phyloP scores from a whole-genome alignment of 1,140 invertebrate genomes.

The Zaprionus africanus region DNA sequence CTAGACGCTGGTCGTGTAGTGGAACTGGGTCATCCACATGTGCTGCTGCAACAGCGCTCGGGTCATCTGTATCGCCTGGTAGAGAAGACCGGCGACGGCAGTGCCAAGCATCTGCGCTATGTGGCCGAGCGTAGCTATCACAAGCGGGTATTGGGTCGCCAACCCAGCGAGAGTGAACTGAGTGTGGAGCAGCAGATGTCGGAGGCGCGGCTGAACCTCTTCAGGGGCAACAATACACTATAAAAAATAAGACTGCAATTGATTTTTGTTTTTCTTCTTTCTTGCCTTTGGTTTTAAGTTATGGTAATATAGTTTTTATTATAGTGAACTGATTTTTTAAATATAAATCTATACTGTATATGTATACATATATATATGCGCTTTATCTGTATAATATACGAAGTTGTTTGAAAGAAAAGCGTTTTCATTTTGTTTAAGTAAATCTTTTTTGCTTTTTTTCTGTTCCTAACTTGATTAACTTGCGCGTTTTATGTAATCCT shows the following conservation, averaged over 20 bases:
- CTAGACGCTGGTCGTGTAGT: conserved; percentile 88
- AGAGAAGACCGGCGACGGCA: conserved; percentile 72
- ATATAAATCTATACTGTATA: conserved; percentile 69
- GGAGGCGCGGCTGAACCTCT: conserved; percentile 40
- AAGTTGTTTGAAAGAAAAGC: conserved; percentile 72
- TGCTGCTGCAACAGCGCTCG: conserved; percentile 87
- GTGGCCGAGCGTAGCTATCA: conserved; percentile 75
- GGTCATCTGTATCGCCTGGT: conserved; percentile 84
- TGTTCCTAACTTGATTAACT: conserved; percentile 44
- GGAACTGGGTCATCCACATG: conserved; percentile 89
- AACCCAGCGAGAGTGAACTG: neutral
- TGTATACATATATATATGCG: conserved; percentile 65
- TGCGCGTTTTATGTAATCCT: conserved; percentile 34
- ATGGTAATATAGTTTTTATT: conserved; percentile 82
- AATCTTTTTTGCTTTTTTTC: conserved; percentile 25
- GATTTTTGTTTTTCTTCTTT: conserved; percentile 22
- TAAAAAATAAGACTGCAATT: conserved; percentile 60
- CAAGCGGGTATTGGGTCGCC: conserved; percentile 59
- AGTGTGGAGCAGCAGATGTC: conserved; percentile 14
- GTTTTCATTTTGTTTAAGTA: conserved; percentile 40
- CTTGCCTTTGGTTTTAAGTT: conserved; percentile 61
- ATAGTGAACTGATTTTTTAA: conserved; percentile 81
- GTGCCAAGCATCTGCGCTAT: conserved; percentile 61
- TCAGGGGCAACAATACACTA: conserved; percentile 61
- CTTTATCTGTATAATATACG: conserved; percentile 68